phyloP scores from a whole-genome alignment of 1,140 invertebrate genomes.

The Tetramorium simillimum region DNA sequence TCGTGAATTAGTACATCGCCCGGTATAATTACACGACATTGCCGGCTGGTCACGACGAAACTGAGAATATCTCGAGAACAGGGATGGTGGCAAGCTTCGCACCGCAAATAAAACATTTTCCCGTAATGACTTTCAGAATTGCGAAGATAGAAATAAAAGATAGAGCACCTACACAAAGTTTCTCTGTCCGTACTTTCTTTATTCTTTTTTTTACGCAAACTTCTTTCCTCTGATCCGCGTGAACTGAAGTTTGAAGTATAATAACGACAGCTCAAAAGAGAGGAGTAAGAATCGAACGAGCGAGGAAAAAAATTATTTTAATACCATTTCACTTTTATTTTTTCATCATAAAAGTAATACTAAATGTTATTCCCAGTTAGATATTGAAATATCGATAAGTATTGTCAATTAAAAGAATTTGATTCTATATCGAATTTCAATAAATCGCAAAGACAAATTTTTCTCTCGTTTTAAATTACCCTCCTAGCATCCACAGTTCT shows the following conservation, averaged over 20 bases:
- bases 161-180: background rate
- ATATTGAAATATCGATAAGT: background rate
- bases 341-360: background rate
- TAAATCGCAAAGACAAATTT: background rate
- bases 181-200: background rate
- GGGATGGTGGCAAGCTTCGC: too few species aligned
- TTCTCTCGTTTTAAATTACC: background rate
- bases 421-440: background rate
- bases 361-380: background rate
- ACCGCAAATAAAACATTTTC: background rate
- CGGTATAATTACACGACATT: slow-evolving; percentile 52
- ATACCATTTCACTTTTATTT: background rate
- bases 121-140: slow-evolving; percentile 7
- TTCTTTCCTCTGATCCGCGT: background rate
- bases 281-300: background rate
- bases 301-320: background rate
- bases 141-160: background rate
- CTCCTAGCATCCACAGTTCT: background rate
- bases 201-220: background rate
- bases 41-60: background rate
- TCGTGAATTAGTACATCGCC: slow-evolving; percentile 51
- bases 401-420: background rate
- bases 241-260: slow-evolving; percentile 1
- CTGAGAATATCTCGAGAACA: background rate
- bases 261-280: background rate